Base-by-base conservation (phyloP, 2,888 invertebrate species). In the Aspidiotus destructor region DNA sequence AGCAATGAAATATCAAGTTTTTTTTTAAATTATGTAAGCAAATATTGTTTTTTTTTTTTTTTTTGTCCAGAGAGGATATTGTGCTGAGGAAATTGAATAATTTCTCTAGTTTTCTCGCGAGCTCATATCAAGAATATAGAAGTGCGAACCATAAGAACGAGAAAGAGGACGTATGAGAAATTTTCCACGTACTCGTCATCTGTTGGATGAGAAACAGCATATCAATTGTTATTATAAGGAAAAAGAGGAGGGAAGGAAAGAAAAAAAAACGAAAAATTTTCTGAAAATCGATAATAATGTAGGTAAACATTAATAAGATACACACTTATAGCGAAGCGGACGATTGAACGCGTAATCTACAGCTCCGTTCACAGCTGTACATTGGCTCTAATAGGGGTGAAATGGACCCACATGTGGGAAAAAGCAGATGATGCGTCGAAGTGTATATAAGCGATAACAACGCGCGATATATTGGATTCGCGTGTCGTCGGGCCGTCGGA, bases 331-430 rank as follows among this genome's bases (percentile, higher is more conserved):
- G 40, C 6, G 58, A 17, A 52, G 53, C 54, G 28, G 28, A 63
- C 63, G 54, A 10, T 44, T 17, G 28, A 42, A 42, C 41, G 13
- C 8, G 8, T 53, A 63, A 28, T 28, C 28, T 28, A 28, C 1
- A 28, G 28, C 28, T 54, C 28, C 10, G 58, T 58, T 54, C 67
- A 67, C 67, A 67, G 67, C 67, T 67, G 67, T 67, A 52, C 40
- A 60, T 67, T 52, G 67, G 48, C 57, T 40, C 2, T 16, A 62
- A 62, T 62, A 69, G 62, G 69, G 69, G 62, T 69, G 62, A 69
- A 69, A 62, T 48, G 55, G 68, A 62, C 62, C 69, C 69, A 62
- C 55, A 62, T 57, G 62, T 62, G 62, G 69, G 69, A 69, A 69
- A 69, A 69, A 62, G 69, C 69, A 69, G 69, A 62, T 69, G 69